Conservation (phyloP, 1,140 invertebrate genomes). For the Achroia grisella region DNA sequence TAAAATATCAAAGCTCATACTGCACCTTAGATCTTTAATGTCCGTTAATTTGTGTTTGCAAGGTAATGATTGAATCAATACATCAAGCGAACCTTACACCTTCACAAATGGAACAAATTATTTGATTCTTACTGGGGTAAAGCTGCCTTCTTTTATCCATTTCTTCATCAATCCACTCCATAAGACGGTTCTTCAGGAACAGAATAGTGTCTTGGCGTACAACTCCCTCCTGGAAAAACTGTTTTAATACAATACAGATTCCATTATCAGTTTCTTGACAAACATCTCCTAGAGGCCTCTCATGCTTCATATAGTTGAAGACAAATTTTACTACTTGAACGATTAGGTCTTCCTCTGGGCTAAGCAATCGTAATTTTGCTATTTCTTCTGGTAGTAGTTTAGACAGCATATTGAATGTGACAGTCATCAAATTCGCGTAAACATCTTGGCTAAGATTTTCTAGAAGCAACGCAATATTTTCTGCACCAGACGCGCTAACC, state of each 20-base stretch:
- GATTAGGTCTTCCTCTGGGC: conserved; percentile 54
- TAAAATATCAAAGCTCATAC: no score
- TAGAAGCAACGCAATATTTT: conserved; percentile 40
- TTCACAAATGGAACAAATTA: conserved; percentile 38
- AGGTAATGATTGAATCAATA: no score
- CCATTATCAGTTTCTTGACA: conserved; percentile 39
- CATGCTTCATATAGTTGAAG: conserved; percentile 55
- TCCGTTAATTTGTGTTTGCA: no score
- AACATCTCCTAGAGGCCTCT: conserved; percentile 45
- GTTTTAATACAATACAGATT: conserved; percentile 46
- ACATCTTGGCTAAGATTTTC: conserved; percentile 52
- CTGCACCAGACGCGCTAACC: conserved; percentile 43
- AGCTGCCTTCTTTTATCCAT: conserved; percentile 18
- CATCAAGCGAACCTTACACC: conserved; percentile 42
- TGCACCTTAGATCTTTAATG: no score
- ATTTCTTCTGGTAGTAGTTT: conserved; percentile 46
- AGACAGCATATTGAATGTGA: conserved; percentile 47
- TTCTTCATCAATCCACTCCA: conserved; percentile 37
- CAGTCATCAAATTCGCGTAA: conserved; percentile 52
- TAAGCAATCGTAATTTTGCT: conserved; percentile 40
- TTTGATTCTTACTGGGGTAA: conserved; percentile 39
- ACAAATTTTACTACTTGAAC: conserved; percentile 56
- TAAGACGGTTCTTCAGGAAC: conserved; percentile 34
- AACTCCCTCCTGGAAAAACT: conserved; percentile 61
- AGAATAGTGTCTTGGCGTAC: conserved; percentile 49